phyloP scores from a whole-genome alignment of 2,888 invertebrate species.

The Mesorhabditis spiculigera region DNA sequence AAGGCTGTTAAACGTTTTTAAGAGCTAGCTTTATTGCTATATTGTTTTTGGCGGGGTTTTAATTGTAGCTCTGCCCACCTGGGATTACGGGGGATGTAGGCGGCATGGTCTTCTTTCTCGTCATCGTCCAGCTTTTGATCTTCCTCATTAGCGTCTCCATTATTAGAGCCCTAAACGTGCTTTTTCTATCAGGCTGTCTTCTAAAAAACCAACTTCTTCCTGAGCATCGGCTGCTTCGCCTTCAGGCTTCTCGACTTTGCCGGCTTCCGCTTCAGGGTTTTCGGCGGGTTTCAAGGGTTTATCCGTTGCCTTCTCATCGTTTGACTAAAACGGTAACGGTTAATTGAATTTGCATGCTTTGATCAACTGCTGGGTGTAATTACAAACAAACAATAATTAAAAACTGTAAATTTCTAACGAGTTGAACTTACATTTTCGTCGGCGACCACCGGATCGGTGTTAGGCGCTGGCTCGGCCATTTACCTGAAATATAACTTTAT shows the following conservation, averaged over 20 bases:
- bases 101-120: not conserved
- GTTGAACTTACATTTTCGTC: too few relatives aligned
- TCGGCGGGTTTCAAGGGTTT: not conserved
- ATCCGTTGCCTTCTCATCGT: not conserved
- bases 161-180: too few relatives aligned
- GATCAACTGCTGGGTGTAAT: too few relatives aligned
- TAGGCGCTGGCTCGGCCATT: too few relatives aligned
- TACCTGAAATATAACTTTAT: too few relatives aligned
- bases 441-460: too few relatives aligned
- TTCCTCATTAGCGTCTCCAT: not conserved
- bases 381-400: too few relatives aligned
- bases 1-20: too few relatives aligned
- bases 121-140: not conserved
- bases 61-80: not conserved
- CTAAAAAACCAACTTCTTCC: conserved; percentile 2
- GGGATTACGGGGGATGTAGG: not conserved
- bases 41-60: not conserved
- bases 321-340: not conserved
- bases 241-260: not conserved
- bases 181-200: not conserved
- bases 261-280: not conserved
- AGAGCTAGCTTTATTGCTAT: too few relatives aligned
- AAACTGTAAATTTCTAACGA: too few relatives aligned
- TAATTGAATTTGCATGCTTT: too few relatives aligned
- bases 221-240: not conserved